Base-by-base conservation (phyloP, 2,888 invertebrate genomes). In the Eurytoma adleriae region DNA sequence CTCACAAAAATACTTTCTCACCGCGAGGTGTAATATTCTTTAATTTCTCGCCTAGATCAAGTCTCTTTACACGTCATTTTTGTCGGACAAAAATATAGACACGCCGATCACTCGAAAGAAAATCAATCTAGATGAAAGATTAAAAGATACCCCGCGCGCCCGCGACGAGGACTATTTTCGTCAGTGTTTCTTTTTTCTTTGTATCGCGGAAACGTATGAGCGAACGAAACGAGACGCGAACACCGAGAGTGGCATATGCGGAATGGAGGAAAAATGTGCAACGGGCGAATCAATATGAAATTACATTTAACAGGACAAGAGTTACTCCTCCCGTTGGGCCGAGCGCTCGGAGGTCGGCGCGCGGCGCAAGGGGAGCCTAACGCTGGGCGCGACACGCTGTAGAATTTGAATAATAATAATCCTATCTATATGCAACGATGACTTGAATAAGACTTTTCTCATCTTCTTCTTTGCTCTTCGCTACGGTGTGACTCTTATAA, bases 1-100 rank as follows among this genome's bases (percentile, higher is more conserved):
- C 79, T 80, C 66, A 71, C 61, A 80, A 80, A 78, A 80, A 80
- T 78, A 80, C 54, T 74, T 67, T 78, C 77, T 78, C n/a, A 80
- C 59, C 79, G 71, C 76, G 30, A 68, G 72, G 76, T 52, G 56
- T 1, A 54, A 69, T 69, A 57, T 56, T 69, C 59, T 64, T 76
- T 27, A 69, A 76, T 69, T 66, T 77, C 54, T 77, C 74, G 64
- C 66, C 73, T 67, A 76, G 67, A 76, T 79, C 48, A 30, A 24
- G 50, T 50, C 56, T 50, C 16, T 67, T 81, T 57, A n/a, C 30
- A 24, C 20, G 30, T 61, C 40, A 40, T 40, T 40, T 72, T 66
- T 62, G 40, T 64, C 48, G 12, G 13, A 30, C 64, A 27, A 20
- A 48, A 64, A 52, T 59, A 76, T n/a, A 61, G 14, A 71, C 50